A percentile compares a stretch with the other conserved stretches of the same genome.
These are phyloP conservation scores for Crotalus viridis DNA, from an alignment of 2,113 vertebrate genomes.

Conservation along the genomic window DNA sequence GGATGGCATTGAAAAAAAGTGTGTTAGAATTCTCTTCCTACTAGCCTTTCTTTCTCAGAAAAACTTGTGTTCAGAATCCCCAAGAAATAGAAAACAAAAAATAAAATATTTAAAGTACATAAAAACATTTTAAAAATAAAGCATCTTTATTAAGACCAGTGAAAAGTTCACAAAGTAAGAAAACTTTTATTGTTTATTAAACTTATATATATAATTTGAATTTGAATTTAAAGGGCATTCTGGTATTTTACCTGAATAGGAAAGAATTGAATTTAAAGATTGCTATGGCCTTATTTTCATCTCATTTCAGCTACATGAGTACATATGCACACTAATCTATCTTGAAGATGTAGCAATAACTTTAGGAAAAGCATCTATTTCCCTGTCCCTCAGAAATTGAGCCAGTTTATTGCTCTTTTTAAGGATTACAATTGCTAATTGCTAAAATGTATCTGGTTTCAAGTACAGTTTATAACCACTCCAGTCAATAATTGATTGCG, in stretches of 20 bases:
- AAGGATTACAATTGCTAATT: conserved; percentile 54
- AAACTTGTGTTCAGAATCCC: not conserved
- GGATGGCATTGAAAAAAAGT: not conserved
- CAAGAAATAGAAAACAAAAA: not conserved
- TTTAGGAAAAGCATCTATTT: conserved; percentile 20
- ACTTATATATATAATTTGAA: not conserved
- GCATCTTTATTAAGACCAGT: not conserved
- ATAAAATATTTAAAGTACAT: not conserved
- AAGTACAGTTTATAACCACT: conserved; percentile 59
- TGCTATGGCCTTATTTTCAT: not conserved
- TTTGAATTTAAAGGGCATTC: not conserved
- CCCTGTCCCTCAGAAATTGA: conserved; percentile 44
- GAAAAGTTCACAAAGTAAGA: not conserved
- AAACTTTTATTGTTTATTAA: not conserved
- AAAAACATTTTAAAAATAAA: not conserved
- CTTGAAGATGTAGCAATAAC: not conserved
- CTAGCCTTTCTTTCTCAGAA: not conserved
- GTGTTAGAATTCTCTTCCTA: not conserved
- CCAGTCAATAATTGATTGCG: conserved; percentile 53
- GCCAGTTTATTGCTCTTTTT: conserved; percentile 49
- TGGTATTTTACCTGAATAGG: no score
- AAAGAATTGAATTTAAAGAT: not conserved
- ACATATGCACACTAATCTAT: conserved; percentile 3
- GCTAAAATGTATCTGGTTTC: conserved; percentile 55
- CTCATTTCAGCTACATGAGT: not conserved